Conservation (phyloP, 2,888 invertebrate genomes). For the Lottia gigantea region DNA sequence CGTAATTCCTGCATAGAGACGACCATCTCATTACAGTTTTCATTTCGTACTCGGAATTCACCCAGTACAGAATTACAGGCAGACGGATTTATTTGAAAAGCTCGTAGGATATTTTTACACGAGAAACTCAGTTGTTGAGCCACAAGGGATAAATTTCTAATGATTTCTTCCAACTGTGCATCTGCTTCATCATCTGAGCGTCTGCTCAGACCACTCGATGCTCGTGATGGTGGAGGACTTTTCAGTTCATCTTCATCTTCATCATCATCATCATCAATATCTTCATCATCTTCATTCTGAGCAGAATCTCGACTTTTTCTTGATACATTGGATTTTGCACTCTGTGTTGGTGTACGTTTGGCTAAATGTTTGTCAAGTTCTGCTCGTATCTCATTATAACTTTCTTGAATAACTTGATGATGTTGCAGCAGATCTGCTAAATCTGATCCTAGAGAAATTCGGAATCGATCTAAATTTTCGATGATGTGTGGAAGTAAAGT, state of each 20-base stretch:
- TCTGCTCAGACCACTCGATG: constrained; percentile 13
- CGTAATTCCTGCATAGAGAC: constrained; percentile 55
- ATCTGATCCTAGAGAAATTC: constrained; percentile 58
- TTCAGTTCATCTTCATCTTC: constrained; percentile 13
- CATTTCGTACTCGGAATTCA: constrained; percentile 35
- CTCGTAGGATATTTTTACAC: constrained; percentile 60
- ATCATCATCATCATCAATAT: neutral
- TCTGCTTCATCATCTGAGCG: constrained; percentile 19
- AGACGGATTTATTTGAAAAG: constrained; percentile 57
- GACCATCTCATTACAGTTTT: constrained; percentile 40
- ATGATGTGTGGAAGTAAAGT: constrained; percentile 60
- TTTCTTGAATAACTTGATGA: constrained; percentile 54
- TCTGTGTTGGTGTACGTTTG: constrained; percentile 18
- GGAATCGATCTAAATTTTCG: constrained; percentile 58
- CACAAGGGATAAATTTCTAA: constrained; percentile 56
- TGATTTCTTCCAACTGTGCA: constrained; percentile 50
- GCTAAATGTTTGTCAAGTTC: constrained; percentile 46
- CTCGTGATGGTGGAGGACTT: constrained; percentile 6
- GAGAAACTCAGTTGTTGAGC: constrained; percentile 63
- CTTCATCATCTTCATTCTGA: neutral
- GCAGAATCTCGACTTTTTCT: constrained; percentile 11
- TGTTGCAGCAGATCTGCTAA: constrained; percentile 55
- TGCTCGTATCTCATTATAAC: constrained; percentile 57
- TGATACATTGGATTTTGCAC: constrained; percentile 19
- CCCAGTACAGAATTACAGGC: constrained; percentile 53